phyloP scores from a whole-genome alignment of 2,888 invertebrate genomes.

The Patella depressa region DNA sequence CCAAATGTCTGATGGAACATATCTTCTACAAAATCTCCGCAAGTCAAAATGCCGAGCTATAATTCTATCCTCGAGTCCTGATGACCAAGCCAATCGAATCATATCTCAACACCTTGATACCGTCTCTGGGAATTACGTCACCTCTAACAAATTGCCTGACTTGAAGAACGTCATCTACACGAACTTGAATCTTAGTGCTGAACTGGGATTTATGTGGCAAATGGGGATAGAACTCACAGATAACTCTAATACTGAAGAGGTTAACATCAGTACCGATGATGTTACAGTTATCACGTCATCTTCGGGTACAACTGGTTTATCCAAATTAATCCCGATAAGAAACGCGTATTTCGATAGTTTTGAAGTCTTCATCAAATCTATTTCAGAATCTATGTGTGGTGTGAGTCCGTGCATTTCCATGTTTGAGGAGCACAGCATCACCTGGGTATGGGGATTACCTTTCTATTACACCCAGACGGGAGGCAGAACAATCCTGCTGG shows the following conservation, averaged over 20 bases:
- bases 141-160: not conserved
- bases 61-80: not conserved
- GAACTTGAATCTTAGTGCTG: not conserved
- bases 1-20: conserved; percentile 15
- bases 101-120: not conserved
- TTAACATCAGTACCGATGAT: not conserved
- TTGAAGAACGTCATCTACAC: not conserved
- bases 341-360: too few relatives aligned
- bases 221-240: not conserved
- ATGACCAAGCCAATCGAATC: not conserved
- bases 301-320: not conserved
- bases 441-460: too few relatives aligned
- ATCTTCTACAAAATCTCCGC: conserved; percentile 7
- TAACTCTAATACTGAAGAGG: not conserved
- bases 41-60: not conserved
- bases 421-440: too few relatives aligned
- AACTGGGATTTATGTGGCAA: not conserved
- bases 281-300: not conserved
- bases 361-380: too few relatives aligned
- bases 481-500: too few relatives aligned
- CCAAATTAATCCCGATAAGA: not conserved
- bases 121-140: not conserved
- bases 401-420: too few relatives aligned
- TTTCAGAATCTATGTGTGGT: too few relatives aligned
- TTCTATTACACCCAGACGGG: too few relatives aligned